Evolutionary conservation across 2,888 invertebrate genomes (phyloP), one percentile per base, ranked within the genome.

Genomic region (Petrolisthes cinctipes): DNA sequence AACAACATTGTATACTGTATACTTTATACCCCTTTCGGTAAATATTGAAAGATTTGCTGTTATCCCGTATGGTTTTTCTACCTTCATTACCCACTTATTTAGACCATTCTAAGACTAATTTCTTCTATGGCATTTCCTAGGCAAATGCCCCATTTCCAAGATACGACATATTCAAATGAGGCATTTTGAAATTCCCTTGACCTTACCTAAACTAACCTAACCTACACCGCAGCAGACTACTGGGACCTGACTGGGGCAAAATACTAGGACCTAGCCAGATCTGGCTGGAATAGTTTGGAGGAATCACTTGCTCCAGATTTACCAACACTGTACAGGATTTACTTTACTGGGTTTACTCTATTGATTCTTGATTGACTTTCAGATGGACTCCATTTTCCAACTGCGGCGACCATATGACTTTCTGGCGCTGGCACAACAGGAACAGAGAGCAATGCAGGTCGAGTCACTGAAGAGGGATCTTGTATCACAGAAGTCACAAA

Each of bases 381-480:
- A 96, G 96, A 92, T 94, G 91, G 95, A 96, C 92, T 95, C 96
- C 4, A 95, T 95, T 5, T 96, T 95, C 93, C 94, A 95, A 92
- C 93, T 97, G 93, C 94, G 95, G 68, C 94, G 95, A 56, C 95
- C 96, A 0, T 95, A 95, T 92, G 96, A 97, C 92, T 93, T 97
- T 78, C 93, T 96, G 85, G 95, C 95, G 4, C 95, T 97, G 91
- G 93, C 97, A 92, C 95, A 96, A 90, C 97, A 97, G 93, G 96
- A 96, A 92, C 95, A 95, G 73, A 93, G 96, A 53, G 94, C 94
- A 92, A 94, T 94, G 82, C 94, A 94, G 89, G 94, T 95, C 80
- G 94, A 94, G 89, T 93, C 93, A 78, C 92, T 96, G 75, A 95
- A 95, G 92, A 93, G 95, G 91, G 95, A 95, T 91, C 94, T 96